Base-by-base conservation (phyloP, 1,140 invertebrate genomes). In the Dendroctonus ponderosae region DNA sequence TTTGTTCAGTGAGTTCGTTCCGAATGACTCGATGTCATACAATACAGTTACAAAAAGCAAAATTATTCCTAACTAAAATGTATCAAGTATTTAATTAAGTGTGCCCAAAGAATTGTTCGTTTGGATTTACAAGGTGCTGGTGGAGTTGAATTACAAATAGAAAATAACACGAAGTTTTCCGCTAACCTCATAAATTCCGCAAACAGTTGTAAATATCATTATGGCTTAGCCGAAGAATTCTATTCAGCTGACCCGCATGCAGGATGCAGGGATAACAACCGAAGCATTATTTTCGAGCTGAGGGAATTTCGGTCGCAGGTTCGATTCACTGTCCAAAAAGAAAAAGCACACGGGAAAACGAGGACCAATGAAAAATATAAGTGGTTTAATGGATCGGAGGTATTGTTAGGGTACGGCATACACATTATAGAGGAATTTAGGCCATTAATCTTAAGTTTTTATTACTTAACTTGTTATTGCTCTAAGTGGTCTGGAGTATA, bases 391-490 rank as follows among this genome's bases (percentile, higher is more conserved):
- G 62, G 62, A 65, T 57, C 52, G 53, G 52, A 41, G 52, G 62
- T 58, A 65, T 65, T 65, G 62, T 65, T 58, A 58, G 54, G 54
- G 44, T 15, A 51, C 14, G 39, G 60, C 60, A 62, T 62, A 62
- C 60, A 62, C 60, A 62, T 62, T 62, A 62, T 62, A 62, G 48
- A 62, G 60, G 62, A 65, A 65, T 65, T 65, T 49, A 38, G 15
- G 62, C 53, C 62, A 65, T 65, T 65, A 65, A 65, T 65, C 62
- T 65, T 65, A 50, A 65, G 53, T 65, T 65, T 65, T 65, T 65
- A 65, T 65, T 65, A 57, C 62, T 65, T 58, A 43, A 65, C 46
- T 49, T 65, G 52, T 54, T 56, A 54, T 56, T 56, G 51, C 62
- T 56, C 40, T 64, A 56, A 64, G 52, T 56, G 62, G 51, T 42